Conservation (phyloP, 1,140 invertebrate genomes). For the Drosophila truncata region DNA sequence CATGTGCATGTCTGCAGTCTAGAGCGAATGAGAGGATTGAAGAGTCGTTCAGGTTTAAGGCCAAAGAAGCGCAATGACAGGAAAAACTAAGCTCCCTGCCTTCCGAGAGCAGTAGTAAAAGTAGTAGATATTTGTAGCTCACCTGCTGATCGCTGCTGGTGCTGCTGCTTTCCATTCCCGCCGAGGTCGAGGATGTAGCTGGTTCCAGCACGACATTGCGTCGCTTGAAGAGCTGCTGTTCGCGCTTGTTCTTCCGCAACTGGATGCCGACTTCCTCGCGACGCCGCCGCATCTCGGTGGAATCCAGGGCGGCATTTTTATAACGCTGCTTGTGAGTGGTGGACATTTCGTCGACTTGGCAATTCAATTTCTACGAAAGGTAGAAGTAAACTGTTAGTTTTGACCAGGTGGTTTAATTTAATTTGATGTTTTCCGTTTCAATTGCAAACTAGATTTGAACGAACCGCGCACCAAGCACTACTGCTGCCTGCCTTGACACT, state of each 20-base stretch:
- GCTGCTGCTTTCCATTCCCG: slow-evolving; percentile 55
- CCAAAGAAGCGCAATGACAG: neutral
- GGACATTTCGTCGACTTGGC: slow-evolving; percentile 86
- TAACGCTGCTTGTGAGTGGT: slow-evolving; percentile 96
- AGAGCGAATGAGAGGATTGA: neutral
- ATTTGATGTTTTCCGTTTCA: neutral
- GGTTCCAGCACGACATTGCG: slow-evolving; percentile 91
- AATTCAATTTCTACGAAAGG: slow-evolving; percentile 13
- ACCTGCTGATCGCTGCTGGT: slow-evolving; percentile 62
- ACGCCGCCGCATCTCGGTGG: slow-evolving; percentile 95
- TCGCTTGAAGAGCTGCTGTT: slow-evolving; percentile 96
- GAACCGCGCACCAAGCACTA: neutral
- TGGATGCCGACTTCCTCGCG: slow-evolving; percentile 98
- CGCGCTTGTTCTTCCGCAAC: slow-evolving; percentile 97
- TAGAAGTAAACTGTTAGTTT: neutral
- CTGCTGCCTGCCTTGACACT: neutral
- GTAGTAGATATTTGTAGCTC: neutral
- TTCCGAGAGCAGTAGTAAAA: no score
- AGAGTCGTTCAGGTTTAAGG: neutral
- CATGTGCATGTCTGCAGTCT: slow-evolving; percentile 71
- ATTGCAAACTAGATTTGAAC: neutral
- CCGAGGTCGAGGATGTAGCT: slow-evolving; percentile 17
- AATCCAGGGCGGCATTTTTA: slow-evolving; percentile 97
- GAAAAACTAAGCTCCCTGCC: no score
- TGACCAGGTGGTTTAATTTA: neutral